Base-by-base conservation (phyloP, 1,140 invertebrate genomes). In the Psix sp. region DNA sequence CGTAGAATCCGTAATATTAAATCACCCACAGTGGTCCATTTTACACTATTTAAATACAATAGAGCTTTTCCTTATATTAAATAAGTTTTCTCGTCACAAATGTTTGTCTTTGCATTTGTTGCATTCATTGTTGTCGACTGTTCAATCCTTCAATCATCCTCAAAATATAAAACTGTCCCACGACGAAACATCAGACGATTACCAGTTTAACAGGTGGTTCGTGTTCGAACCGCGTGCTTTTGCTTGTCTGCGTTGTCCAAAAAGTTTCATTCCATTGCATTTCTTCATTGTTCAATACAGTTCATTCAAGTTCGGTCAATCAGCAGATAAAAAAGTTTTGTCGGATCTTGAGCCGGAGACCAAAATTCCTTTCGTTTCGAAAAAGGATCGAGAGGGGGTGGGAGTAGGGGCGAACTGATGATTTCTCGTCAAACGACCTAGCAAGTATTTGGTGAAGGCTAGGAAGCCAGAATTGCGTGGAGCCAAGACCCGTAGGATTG, bases 31-130 rank as follows among this genome's bases (percentile, higher is more conserved):
- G 82, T 84, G n/a, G 82, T 86, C 76, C 85, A 86, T 87, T 86
- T 86, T 86, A 87, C 86, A 87, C 83, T 86, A 86, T 86, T 87
- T 87, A 86, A 87, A 87, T 86, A 86, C 82, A 86, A 86, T 86
- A 85, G 79, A 85, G 75, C 80, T 87, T 87, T 85, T 80, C 68
- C 76, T 81, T 83, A 82, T 86, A 81, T 86, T 86, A 87, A 86
- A 87, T 86, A 87, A 86, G 84, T 87, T 84, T 84, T 78, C 72
- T 48, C 38, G 42, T 63, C 45, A 59, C 59, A 71, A 63, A 46
- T 43, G 13, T 74, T 71, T 57, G 60, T 38, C 71, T 75, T 57
- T 66, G 46, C n/a, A 16, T 49, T 16, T 29, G 13, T 70, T 63
- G 31, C 49, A 43, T 72, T 57, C 46, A 60, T 63, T 59, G 42